Evolutionary conservation across 2,113 vertebrate genomes (phyloP), one percentile per base, ranked within the genome.

Genomic region (Heterochromis multidens): DNA sequence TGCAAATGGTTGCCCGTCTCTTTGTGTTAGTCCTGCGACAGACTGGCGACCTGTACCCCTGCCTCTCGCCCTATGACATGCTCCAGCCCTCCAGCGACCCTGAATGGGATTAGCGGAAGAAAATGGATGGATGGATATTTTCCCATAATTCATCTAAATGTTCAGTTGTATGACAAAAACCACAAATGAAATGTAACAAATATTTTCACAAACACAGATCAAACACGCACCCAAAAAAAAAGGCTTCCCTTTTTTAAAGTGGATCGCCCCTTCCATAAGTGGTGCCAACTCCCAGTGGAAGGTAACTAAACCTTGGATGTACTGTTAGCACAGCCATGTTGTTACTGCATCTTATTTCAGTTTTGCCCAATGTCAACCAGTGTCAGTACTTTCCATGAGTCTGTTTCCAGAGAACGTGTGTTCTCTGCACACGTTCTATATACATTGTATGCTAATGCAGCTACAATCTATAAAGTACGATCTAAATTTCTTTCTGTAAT

Each of bases 341-440:
- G 4, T 33, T 21, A 62, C 17, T 9, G 19, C 29, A 9, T 33
- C 29, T 62, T 21, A 35, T 10, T 62, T 29, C 5, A 62, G 9
- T 62, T 62, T 33, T 12, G 31, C 29, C 9, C 29, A 62, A 35
- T 35, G 6, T 62, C 17, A 35, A 62, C 17, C 9, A 29, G 17
- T 21, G 33, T 33, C 29, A 62, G 29, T 17, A 62, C 29, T 62
- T 33, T 21, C 11, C 17, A 21, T 62, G 2, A 31, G 16, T 7
- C 60, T 0, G 2, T 21, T 33, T 33, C 17, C 29, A 29, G n/a
- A n/a, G n/a, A n/a, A n/a, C n/a, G n/a, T n/a, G n/a, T 35, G 29
- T 33, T 62, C 60, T 62, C 60, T 21, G 60, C 31, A 21, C 33
- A 62, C 29, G 27, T 17, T 60, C 29, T 60, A 60, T 62, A n/a